These are phyloP conservation scores for Phylloscopus trochilus DNA, from an alignment of 2,113 vertebrate genomes.

Conservation along the genomic window DNA sequence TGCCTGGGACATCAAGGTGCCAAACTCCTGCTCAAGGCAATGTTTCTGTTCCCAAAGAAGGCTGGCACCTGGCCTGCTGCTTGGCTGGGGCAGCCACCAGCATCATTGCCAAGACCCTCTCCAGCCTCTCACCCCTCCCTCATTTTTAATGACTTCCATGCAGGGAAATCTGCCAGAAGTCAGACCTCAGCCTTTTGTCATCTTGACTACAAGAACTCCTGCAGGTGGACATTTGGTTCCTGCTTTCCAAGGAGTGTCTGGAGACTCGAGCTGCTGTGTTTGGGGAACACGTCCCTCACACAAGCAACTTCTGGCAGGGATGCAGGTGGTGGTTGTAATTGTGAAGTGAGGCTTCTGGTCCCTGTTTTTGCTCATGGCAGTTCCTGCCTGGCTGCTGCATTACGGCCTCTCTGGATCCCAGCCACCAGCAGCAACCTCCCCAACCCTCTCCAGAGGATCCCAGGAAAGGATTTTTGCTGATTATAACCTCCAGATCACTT, in stretches of 20 bases:
- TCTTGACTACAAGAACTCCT: fast-evolving
- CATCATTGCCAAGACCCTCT: background rate
- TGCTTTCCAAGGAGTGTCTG: background rate
- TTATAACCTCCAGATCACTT: fast-evolving
- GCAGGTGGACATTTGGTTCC: fast-evolving
- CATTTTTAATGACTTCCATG: background rate
- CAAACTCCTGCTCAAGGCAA: background rate
- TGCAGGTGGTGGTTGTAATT: background rate
- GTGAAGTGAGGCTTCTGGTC: background rate
- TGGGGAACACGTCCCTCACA: background rate
- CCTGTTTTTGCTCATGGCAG: background rate
- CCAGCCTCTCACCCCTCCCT: background rate
- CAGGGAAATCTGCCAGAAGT: background rate
- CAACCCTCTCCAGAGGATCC: background rate
- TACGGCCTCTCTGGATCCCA: background rate
- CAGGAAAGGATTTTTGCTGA: background rate
- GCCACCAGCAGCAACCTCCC: background rate
- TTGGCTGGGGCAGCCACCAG: background rate
- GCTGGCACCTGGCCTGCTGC: background rate
- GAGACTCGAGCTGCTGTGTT: fast-evolving
- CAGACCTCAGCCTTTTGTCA: background rate
- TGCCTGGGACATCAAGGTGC: background rate
- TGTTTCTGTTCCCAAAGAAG: background rate
- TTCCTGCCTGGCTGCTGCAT: background rate
- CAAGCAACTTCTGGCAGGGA: fast-evolving